phyloP scores from a whole-genome alignment of 2,113 vertebrate species.

The Laterallus jamaicensis region DNA sequence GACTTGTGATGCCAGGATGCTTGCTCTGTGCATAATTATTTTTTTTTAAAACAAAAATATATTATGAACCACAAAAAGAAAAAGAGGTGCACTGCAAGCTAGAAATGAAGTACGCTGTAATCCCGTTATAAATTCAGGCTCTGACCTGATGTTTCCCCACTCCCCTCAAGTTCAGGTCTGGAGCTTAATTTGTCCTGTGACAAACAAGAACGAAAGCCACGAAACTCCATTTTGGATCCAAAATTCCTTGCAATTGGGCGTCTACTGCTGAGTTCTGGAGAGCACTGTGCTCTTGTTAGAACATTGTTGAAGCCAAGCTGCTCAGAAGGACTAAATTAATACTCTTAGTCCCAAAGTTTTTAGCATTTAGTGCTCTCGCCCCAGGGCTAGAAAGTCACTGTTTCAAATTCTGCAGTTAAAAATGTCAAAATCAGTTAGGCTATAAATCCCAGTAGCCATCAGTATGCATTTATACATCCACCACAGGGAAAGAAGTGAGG shows the following conservation, averaged over 20 bases:
- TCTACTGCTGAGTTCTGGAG: slow-evolving; percentile 36
- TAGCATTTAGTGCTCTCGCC: slow-evolving; percentile 29
- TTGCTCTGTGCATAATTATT: neutral
- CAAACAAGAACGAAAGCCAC: neutral
- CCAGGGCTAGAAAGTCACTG: slow-evolving; percentile 20
- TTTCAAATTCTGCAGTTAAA: slow-evolving; percentile 58
- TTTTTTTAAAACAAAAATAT: slow-evolving; percentile 3
- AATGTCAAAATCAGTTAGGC: slow-evolving; percentile 58
- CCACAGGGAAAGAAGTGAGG: slow-evolving; percentile 15
- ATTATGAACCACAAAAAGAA: neutral
- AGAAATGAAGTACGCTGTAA: neutral
- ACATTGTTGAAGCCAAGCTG: slow-evolving; percentile 1
- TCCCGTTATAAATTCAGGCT: neutral
- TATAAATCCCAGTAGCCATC: slow-evolving; percentile 28
- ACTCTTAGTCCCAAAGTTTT: slow-evolving; percentile 13
- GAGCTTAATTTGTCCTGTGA: neutral
- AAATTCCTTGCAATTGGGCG: slow-evolving; percentile 24
- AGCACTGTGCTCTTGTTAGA: neutral
- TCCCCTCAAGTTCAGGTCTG: neutral
- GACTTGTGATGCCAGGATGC: neutral
- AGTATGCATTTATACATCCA: slow-evolving; percentile 28
- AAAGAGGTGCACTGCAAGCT: neutral
- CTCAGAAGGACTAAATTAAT: slow-evolving; percentile 50
- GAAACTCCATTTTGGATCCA: neutral
- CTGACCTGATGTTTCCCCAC: neutral